These are phyloP conservation scores for Oxyscelio sp. DNA, from an alignment of 2,888 invertebrate genomes.

Conservation along the genomic window DNA sequence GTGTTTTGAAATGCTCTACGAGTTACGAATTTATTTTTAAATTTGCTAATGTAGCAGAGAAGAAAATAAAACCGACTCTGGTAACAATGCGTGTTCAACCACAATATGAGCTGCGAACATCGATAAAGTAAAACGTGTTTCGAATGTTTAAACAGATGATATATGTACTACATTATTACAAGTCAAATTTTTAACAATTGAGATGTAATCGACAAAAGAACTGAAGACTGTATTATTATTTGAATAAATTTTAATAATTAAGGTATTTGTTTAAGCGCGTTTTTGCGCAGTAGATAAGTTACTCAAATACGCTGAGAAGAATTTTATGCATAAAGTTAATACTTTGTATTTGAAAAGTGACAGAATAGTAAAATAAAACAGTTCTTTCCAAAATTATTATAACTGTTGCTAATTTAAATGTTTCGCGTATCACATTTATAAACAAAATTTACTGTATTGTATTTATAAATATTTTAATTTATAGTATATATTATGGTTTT, in stretches of 20 bases:
- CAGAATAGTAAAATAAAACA: too few species aligned
- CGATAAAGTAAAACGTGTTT: slow-evolving; percentile 20
- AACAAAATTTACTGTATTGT: too few species aligned
- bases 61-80: slow-evolving; percentile 9
- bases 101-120: slow-evolving; percentile 4
- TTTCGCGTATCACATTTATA: too few species aligned
- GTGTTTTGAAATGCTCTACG: slow-evolving; percentile 8
- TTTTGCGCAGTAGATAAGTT: too few species aligned
- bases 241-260: slow-evolving; percentile 34
- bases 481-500: too few species aligned
- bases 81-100: slow-evolving; percentile 9
- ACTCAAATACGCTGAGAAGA: too few species aligned
- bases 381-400: too few species aligned
- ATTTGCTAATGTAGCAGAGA: background rate
- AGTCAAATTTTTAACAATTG: slow-evolving; percentile 12
- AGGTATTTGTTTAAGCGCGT: background rate
- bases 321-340: too few species aligned
- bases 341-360: too few species aligned
- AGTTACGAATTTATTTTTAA: background rate
- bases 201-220: slow-evolving; percentile 3
- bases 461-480: too few species aligned
- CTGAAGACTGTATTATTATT: background rate
- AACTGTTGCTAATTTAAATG: too few species aligned
- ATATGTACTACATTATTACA: slow-evolving; percentile 5
- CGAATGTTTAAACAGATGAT: slow-evolving; percentile 14